phyloP scores from a whole-genome alignment of 2,888 invertebrate genomes.

The Myopa testacea region DNA sequence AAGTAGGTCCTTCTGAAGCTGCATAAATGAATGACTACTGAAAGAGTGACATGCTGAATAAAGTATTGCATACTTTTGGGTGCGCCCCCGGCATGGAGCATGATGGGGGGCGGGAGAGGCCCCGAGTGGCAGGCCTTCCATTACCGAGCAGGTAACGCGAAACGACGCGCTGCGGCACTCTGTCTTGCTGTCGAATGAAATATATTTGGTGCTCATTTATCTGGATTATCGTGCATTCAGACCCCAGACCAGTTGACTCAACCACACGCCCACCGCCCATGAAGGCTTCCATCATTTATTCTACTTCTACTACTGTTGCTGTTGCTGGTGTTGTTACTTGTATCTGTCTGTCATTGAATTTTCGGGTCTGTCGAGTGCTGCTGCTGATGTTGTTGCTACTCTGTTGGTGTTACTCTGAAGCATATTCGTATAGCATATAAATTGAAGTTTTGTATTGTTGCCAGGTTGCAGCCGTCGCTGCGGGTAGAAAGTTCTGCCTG shows the following conservation, averaged over 20 bases:
- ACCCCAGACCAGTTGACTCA: neutral
- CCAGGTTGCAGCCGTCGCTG: conserved; percentile 9
- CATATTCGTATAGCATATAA: conserved; percentile 13
- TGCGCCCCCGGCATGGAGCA: neutral
- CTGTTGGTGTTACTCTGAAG: neutral
- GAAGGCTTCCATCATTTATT: neutral
- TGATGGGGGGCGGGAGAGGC: neutral
- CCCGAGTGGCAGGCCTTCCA: neutral
- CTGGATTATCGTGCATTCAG: neutral
- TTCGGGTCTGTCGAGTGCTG: neutral
- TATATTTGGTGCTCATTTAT: conserved; percentile 33
- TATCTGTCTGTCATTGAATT: conserved; percentile 14
- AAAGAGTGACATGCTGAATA: conserved; percentile 1
- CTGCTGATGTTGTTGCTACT: neutral
- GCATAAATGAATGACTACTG: neutral
- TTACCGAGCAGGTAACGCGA: neutral
- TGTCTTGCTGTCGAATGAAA: conserved; percentile 28
- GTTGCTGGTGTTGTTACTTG: neutral
- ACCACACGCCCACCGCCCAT: neutral
- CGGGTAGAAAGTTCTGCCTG: neutral
- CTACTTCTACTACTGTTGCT: neutral
- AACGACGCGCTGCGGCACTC: neutral
- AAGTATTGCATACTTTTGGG: conserved; percentile 24
- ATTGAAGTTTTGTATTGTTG: conserved; percentile 29
- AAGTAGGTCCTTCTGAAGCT: neutral